Conservation (phyloP, 2,888 invertebrate species). For the Agonopterix alstromeriana region DNA sequence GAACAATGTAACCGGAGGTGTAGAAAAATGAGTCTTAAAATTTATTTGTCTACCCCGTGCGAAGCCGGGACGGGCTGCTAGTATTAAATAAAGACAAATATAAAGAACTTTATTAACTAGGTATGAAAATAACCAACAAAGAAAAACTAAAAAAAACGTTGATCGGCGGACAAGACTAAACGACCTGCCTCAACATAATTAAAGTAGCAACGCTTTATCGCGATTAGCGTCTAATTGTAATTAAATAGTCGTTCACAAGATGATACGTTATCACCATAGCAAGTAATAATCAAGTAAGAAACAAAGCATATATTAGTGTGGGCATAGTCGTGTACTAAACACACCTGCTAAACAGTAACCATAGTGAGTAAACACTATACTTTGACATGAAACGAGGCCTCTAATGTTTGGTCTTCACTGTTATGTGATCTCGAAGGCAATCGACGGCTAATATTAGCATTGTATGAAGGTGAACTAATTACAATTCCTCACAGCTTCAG, state of each 20-base stretch:
- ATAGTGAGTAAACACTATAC: constrained; percentile 25
- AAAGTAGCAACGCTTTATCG: no score
- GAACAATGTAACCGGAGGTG: no score
- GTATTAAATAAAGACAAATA: no score
- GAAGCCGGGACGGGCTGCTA: no score
- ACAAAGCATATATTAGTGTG: constrained; percentile 4
- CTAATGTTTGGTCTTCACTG: constrained; percentile 22
- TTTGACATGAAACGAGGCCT: constrained; percentile 25
- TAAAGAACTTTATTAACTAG: no score
- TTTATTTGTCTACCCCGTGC: no score
- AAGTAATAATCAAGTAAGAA: not conserved
- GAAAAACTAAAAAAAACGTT: no score
- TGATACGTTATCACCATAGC: not conserved
- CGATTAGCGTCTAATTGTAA: no score
- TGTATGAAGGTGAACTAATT: constrained; percentile 22
- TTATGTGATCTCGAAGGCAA: constrained; percentile 18
- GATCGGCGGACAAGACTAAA: no score
- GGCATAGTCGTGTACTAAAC: constrained; percentile 17
- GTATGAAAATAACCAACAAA: no score
- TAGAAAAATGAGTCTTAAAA: no score
- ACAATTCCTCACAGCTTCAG: constrained; percentile 8
- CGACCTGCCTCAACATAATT: no score
- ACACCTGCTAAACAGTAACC: not conserved
- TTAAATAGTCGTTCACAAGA: not conserved
- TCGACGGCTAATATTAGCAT: constrained; percentile 27